Conservation (phyloP, 2,888 invertebrate genomes). For the Podabrus alpinus region DNA sequence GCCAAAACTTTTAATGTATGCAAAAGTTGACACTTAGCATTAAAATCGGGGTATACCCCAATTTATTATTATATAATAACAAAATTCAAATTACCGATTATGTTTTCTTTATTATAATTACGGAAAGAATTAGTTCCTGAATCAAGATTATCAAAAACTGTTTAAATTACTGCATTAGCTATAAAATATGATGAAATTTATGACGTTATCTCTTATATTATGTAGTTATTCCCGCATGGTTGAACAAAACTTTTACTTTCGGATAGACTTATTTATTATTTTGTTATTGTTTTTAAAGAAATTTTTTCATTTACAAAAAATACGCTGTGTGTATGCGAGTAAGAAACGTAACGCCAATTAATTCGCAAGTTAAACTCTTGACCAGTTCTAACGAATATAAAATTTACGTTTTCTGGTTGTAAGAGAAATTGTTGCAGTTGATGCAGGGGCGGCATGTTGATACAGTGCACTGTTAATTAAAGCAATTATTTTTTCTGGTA, state of each 20-base stretch:
- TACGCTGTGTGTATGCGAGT: neutral
- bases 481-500: neutral
- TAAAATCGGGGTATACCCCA: neutral
- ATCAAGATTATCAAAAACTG: conserved; percentile 6
- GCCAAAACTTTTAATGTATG: neutral
- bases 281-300: neutral
- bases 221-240: conserved; percentile 15
- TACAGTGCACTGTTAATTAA: neutral
- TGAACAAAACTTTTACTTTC: conserved; percentile 17
- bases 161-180: conserved; percentile 10
- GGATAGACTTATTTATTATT: conserved; percentile 6
- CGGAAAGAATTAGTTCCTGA: neutral
- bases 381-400: neutral
- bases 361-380: neutral
- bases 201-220: conserved; percentile 7
- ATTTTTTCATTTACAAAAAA: neutral
- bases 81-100: neutral
- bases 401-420: neutral
- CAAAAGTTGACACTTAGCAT: neutral
- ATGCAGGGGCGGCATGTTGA: neutral
- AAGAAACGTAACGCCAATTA: neutral
- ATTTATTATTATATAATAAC: neutral
- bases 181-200: conserved; percentile 12
- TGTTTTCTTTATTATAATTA: neutral
- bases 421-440: neutral